phyloP scores from a whole-genome alignment of 2,888 invertebrate genomes.

The Phyllotreta striolata region DNA sequence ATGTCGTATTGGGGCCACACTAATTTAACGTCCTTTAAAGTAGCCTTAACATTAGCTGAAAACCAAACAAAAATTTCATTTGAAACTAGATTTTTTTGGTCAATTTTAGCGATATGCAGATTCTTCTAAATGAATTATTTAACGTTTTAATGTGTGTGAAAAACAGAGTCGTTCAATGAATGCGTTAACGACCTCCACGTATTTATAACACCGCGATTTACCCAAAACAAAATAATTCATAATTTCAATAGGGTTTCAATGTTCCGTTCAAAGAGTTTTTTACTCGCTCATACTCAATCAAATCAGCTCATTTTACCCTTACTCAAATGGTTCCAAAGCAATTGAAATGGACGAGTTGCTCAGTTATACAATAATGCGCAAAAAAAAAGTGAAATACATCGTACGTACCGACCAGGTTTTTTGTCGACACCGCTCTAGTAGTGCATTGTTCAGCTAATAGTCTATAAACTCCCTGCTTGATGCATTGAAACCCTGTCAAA shows the following conservation, averaged over 20 bases:
- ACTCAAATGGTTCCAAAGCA: background rate
- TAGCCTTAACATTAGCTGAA: conserved; percentile 65
- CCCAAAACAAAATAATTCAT: too few species aligned
- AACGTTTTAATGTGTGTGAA: too few species aligned
- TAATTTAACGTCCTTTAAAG: conserved; percentile 72
- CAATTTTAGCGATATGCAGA: too few species aligned
- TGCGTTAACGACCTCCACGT: too few species aligned
- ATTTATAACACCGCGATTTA: too few species aligned
- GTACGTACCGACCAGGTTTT: conserved; percentile 5
- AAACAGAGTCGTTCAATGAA: too few species aligned
- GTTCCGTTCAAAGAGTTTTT: conserved; percentile 4
- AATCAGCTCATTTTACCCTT: background rate
- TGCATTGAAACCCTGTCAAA: conserved; percentile 19
- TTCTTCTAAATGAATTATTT: too few species aligned
- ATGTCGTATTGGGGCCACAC: conserved; percentile 85
- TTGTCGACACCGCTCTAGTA: background rate
- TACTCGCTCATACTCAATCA: background rate
- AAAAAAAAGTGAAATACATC: conserved; percentile 14
- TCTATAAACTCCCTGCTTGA: conserved; percentile 14
- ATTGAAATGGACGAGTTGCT: too few species aligned
- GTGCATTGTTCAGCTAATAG: conserved; percentile 15
- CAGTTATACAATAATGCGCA: background rate
- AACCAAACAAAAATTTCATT: conserved; percentile 4
- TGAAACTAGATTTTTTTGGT: too few species aligned
- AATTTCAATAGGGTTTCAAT: conserved; percentile 3